Percentiles rank a stretch among this genome's conserved stretches.
Evolutionary conservation across 2,888 invertebrate genomes (phyloP).

Genomic region (Tillus elongatus): DNA sequence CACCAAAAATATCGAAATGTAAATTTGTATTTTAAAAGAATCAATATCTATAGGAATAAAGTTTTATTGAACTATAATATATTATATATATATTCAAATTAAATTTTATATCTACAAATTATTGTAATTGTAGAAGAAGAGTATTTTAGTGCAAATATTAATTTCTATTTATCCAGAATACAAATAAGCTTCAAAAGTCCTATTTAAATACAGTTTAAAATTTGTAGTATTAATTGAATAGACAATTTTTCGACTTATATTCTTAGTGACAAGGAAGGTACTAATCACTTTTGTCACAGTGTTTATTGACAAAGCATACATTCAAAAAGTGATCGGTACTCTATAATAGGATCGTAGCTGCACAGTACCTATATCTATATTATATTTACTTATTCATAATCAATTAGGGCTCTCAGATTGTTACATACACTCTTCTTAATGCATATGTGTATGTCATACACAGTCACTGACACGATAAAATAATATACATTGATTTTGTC

Average conservation of each 20-base stretch:
- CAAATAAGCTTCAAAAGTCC: constrained; percentile 29
- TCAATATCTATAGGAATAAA: constrained; percentile 27
- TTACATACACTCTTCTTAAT: constrained; percentile 21
- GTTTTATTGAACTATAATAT: constrained; percentile 28
- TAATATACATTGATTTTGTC: too few relatives aligned
- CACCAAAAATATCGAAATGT: constrained; percentile 31
- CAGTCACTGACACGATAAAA: too few relatives aligned
- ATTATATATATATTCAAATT: constrained; percentile 33
- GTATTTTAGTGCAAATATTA: constrained; percentile 29
- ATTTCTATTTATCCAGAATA: constrained; percentile 26
- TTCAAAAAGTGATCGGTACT: constrained; percentile 24
- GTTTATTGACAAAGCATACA: neutral
- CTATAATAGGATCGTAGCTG: constrained; percentile 25
- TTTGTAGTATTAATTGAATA: constrained; percentile 31
- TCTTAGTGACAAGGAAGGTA: constrained; percentile 20
- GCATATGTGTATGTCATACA: too few relatives aligned
- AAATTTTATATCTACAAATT: constrained; percentile 35
- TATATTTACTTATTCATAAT: constrained; percentile 34
- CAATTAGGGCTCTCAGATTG: constrained; percentile 33
- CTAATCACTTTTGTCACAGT: constrained; percentile 21
- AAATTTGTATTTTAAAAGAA: constrained; percentile 34
- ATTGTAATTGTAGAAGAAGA: constrained; percentile 31
- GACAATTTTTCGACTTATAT: constrained; percentile 30
- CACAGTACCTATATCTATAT: constrained; percentile 31
- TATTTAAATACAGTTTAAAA: constrained; percentile 25